phyloP scores from a whole-genome alignment of 1,140 invertebrate genomes.

The Drosophila novamexicana region DNA sequence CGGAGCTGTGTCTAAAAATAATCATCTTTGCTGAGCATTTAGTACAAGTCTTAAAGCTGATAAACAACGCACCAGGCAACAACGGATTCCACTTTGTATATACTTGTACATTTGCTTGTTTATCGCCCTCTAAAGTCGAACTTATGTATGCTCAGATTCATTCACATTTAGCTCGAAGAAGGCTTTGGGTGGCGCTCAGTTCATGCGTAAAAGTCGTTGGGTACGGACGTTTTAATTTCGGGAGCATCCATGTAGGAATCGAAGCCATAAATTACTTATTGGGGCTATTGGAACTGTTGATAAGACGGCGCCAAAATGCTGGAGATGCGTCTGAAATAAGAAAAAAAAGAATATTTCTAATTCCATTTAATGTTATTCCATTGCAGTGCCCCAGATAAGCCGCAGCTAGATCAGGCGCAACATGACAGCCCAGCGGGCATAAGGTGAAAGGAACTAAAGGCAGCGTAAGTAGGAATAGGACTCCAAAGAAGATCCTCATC shows the following conservation, averaged over 20 bases:
- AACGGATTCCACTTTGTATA: conserved; percentile 56
- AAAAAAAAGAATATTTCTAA: conserved; percentile 12
- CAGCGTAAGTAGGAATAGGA: conserved; percentile 9
- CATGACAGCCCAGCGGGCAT: conserved; percentile 17
- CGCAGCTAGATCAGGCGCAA: conserved; percentile 11
- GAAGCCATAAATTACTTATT: not conserved
- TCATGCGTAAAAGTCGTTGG: conserved; percentile 72
- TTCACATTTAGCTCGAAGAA: conserved; percentile 45
- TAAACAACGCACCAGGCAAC: conserved; percentile 71
- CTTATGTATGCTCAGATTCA: conserved; percentile 52
- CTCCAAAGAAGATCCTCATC: too few species aligned
- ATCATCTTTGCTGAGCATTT: conserved; percentile 33
- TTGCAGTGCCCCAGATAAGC: conserved; percentile 22
- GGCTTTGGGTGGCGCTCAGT: conserved; percentile 51
- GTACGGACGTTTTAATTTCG: conserved; percentile 47
- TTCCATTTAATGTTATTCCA: conserved; percentile 6
- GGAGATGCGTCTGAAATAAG: not conserved
- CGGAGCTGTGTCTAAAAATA: conserved; percentile 39
- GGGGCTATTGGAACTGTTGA: conserved; percentile 9
- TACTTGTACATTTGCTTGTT: conserved; percentile 27
- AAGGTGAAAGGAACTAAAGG: conserved; percentile 4
- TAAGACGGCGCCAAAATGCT: conserved; percentile 6
- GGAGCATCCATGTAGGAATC: not conserved
- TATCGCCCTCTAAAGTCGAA: conserved; percentile 54
- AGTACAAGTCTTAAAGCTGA: conserved; percentile 52